Base-by-base conservation (phyloP, 1,140 invertebrate genomes). In the Uloborus diversus region DNA sequence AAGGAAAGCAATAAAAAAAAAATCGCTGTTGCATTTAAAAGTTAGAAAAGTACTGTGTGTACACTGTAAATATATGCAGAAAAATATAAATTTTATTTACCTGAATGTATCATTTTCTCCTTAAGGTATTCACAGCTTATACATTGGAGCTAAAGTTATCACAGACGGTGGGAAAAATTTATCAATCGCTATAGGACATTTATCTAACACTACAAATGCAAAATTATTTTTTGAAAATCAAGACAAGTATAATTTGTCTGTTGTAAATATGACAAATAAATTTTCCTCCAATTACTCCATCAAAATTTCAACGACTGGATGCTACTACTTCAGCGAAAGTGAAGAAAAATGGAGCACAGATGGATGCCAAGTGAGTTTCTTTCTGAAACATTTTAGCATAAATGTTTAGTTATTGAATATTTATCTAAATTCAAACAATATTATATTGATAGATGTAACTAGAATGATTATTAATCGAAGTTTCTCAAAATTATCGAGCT, bases 331-430 rank as follows among this genome's bases (percentile, higher is more conserved):
- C 28, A 62, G 33, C 30, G 66, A 71, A 1, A 1, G 11, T 11
- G 57, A 56, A 27, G 79, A 81, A 75, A 66, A 59, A 23, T 81
- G 79, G 79, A 81, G 53, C 27, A 68, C 28, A 7, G 33, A 68
- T 17, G 79, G 79, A 27, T 81, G 79, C 23, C n/a, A 68, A 14
- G 79, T 81, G 47, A 64, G 64, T 59, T 64, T 56, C 17, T 56
- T 27, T 25, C 5, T 25, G 13, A 25, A 56, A 13, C 23, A 25
- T 13, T 5, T 56, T 11, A 20, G 23, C 23, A 51, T 51, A 47
- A 47, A 47, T 47, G 7, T 47, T 9, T 9, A 9, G 17, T 47
- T 9, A 9, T 47, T 47, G 17, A 47, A 47, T 9, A 47, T 9
- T 47, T 47, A 17, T 9, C 7, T 47, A 47, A 47, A 17, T 17